Percentiles rank a stretch among this genome's conserved stretches.
Conservation (phyloP, 1,140 invertebrate species). For the Magallana ariakensis region DNA sequence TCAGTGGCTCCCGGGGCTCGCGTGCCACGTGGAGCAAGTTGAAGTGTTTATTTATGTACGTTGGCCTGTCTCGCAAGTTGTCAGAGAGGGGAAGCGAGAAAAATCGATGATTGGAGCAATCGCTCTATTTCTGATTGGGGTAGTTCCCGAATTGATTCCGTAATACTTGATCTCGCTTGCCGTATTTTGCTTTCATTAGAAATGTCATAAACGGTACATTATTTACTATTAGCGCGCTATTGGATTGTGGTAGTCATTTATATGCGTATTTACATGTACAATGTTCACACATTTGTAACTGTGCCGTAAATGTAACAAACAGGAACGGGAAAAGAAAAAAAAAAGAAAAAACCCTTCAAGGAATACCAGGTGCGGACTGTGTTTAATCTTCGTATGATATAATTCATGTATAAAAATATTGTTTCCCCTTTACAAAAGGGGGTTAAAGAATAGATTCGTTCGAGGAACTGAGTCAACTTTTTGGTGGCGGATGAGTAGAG, state of each 20-base stretch:
- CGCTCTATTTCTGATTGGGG: constrained; percentile 37
- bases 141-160: constrained; percentile 33
- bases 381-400: constrained; percentile 15
- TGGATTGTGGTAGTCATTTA: not conserved
- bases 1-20: not conserved
- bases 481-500: not conserved
- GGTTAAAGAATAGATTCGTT: not conserved
- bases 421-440: not conserved
- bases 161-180: constrained; percentile 30
- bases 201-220: constrained; percentile 35
- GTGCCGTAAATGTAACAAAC: too few relatives aligned
- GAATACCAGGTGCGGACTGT: constrained; percentile 3
- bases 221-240: constrained; percentile 22
- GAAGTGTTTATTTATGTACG: constrained; percentile 32
- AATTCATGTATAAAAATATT: constrained; percentile 6
- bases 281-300: not conserved
- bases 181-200: constrained; percentile 37
- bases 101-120: constrained; percentile 36
- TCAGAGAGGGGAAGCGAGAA: constrained; percentile 19
- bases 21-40: not conserved
- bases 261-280: not conserved
- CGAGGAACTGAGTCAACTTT: not conserved
- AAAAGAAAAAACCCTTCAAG: not conserved
- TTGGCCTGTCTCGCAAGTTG: constrained; percentile 22
- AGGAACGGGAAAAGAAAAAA: too few relatives aligned